Evolutionary conservation across 2,888 invertebrate genomes (phyloP).

Genomic region (Empis livida): DNA sequence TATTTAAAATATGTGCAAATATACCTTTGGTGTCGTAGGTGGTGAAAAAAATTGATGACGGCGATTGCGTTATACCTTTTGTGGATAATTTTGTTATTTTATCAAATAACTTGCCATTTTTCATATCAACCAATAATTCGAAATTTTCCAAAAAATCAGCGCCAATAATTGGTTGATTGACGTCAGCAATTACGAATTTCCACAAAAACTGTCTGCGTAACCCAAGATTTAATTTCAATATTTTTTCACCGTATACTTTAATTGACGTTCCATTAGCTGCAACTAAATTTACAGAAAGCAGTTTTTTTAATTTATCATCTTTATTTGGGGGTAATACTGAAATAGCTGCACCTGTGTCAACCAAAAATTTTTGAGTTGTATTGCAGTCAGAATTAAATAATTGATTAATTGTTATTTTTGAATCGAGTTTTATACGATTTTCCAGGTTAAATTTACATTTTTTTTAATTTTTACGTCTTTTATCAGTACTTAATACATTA

Average conservation of each 20-base stretch:
- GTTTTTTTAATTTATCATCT: no score
- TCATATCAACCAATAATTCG: conserved; percentile 9
- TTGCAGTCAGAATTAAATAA: no score
- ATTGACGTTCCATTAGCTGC: conserved; percentile 12
- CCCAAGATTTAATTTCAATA: conserved; percentile 8
- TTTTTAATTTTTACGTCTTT: no score
- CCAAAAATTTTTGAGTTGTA: no score
- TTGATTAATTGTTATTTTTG: no score
- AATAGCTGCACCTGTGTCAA: no score
- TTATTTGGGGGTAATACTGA: no score
- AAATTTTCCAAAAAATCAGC: conserved; percentile 12
- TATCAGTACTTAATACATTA: no score
- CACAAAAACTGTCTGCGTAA: conserved; percentile 15
- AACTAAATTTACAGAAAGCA: not conserved
- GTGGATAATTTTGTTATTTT: not conserved
- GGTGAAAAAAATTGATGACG: conserved; percentile 1
- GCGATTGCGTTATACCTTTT: no score
- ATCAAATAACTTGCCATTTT: conserved; percentile 6
- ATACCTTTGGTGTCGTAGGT: not conserved
- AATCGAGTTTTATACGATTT: no score
- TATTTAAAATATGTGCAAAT: not conserved
- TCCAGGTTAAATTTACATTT: no score
- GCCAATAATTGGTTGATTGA: conserved; percentile 5
- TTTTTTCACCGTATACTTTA: conserved; percentile 10
- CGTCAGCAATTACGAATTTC: conserved; percentile 16